phyloP scores from a whole-genome alignment of 2,797 vertebrate species.

The Atherinosoma microstoma region DNA sequence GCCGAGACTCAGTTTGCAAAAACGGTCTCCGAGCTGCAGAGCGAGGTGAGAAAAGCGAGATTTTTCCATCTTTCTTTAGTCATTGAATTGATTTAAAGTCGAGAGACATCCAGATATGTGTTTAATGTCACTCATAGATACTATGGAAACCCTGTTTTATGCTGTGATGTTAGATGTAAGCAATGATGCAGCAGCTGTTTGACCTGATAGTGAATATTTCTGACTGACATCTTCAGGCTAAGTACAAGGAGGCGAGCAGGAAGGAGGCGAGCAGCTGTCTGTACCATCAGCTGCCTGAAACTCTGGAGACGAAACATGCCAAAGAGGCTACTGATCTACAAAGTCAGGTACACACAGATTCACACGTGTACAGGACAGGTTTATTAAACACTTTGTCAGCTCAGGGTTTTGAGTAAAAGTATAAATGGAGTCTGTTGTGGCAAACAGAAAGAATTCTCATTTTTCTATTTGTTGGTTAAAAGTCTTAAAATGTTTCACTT shows the following conservation, averaged over 20 bases:
- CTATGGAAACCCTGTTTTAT: background rate
- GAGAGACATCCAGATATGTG: background rate
- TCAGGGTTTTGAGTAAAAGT: too few species aligned
- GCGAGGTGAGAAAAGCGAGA: constrained; percentile 45
- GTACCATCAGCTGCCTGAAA: constrained; percentile 90
- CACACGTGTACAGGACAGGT: background rate
- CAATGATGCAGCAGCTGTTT: background rate
- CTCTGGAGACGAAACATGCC: constrained; percentile 86
- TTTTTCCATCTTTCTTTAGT: background rate
- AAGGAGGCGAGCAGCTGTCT: constrained; percentile 83
- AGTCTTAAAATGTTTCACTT: background rate
- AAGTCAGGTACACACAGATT: constrained; percentile 67
- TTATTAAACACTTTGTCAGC: background rate
- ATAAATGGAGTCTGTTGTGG: background rate
- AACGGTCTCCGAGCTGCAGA: constrained; percentile 56
- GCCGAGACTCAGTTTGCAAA: constrained; percentile 79
- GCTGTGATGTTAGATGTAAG: too few species aligned
- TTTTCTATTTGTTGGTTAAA: background rate
- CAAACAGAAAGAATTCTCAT: background rate
- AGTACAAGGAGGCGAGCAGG: constrained; percentile 88
- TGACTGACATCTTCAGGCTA: constrained; percentile 75
- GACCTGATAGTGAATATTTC: background rate
- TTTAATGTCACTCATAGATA: background rate
- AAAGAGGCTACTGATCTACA: constrained; percentile 64
- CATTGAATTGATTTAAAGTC: background rate